Base-by-base conservation (phyloP, 2,797 vertebrate species). In the Xerus rutilus region DNA sequence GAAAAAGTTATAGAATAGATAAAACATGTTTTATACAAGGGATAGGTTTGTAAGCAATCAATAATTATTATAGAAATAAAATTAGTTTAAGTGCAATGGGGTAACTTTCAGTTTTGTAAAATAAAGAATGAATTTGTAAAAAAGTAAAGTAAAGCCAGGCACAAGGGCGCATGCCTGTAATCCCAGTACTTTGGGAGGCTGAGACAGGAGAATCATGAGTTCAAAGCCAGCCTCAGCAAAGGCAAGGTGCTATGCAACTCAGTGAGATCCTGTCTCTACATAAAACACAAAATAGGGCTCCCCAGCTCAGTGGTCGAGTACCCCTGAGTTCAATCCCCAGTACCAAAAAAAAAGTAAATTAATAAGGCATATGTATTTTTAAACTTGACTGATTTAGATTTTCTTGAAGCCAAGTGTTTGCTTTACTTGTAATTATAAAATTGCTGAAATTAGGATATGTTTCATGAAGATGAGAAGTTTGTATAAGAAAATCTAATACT, bases 361-460 rank as follows among this genome's bases (percentile, higher is more conserved):
- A 18, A 62, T 76, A 72, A 82, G 79, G 57, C 28, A 21, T 45
- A 28, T 59, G 49, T 54, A 20, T 77, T 59, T 96, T 74, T 64
- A 84, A 73, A 49, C 23, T 72, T 92, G 49, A 67, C 20, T 64
- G 17, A 94, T 77, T n/a, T 96, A n/a, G 32, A 72, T 35, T 84
- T 72, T 84, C 54, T 79, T 77, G 39, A 93, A 65, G 20, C 13
- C 57, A 52, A 87, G 14, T 6, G 0, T 82, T 39, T 84, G 7
- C 10, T 18, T 92, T 84, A 18, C 35, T 90, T 95, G 2, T 25
- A 62, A 45, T 78, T 28, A 79, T 89, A 76, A 96, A 92, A 70
- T 73, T 65, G 17, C 15, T 65, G 39, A 47, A 70, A 78, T 91
- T 91, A 65, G 47, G 35, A 79, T n/a, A 43, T 59, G 6, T 12